Base-by-base conservation (phyloP, 2,113 vertebrate genomes). In the Nothoprocta perdicaria region DNA sequence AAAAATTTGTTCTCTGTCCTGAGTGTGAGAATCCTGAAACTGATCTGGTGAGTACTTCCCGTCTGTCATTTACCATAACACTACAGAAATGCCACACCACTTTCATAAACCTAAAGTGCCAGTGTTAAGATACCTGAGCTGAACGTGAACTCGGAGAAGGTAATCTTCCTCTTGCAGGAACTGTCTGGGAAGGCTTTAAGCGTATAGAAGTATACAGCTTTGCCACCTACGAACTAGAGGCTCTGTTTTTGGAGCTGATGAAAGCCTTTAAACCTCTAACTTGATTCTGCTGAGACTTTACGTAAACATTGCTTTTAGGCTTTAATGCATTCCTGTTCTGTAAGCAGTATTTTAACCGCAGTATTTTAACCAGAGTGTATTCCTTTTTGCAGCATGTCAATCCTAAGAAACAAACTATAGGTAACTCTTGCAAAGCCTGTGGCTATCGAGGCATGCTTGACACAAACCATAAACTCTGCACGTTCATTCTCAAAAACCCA, bases 1-100 rank as follows among this genome's bases (percentile, higher is more conserved):
- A 98, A 98, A 99, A 99, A 98, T 99, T 99, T 98, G 99, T 99
- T 98, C 98, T 99, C 97, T 99, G 99, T 98, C 97, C 99, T 86
- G 99, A 99, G 98, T 99, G 99, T 97, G 99, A 99, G 97, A 99
- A 99, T 98, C 99, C 99, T 96, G 99, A 99, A 98, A 99, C 99
- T 95, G 99, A 99, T 97, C 98, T 99, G 99, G 99, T 98, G 81
- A 94, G 97, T 96, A 19, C 6, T 43, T 2, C 43, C 33, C 1
- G 0, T 62, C 12, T 27, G 4, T 27, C 3, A 3, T 15, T 53
- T 21, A 2, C 3, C 14, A 10, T 71, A 27, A 9, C 2, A 2
- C 12, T 31, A 0, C 33, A 21, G 33, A 53, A 81, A 22, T 2
- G 2, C 1, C 12, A 3, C 0, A 2, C 23, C 16, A 31, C 15